phyloP scores from a whole-genome alignment of 2,888 invertebrate species.

The Halictus quadricinctus region DNA sequence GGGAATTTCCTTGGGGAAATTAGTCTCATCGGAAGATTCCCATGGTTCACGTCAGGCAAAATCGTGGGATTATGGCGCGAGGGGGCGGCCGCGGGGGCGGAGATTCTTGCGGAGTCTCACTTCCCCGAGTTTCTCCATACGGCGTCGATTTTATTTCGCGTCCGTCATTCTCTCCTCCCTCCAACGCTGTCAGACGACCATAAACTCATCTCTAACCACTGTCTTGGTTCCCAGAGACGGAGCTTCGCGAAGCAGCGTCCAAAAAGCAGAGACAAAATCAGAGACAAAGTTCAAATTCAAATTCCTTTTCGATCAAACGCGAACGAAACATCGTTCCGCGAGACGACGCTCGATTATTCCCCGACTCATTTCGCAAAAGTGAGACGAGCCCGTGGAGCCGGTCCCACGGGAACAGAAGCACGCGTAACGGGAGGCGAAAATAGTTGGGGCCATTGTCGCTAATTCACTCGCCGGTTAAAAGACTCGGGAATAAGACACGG shows the following conservation, averaged over 20 bases:
- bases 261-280: too few species aligned
- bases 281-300: neutral
- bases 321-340: conserved; percentile 58
- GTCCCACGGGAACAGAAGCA: neutral
- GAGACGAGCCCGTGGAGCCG: neutral
- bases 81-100: conserved; percentile 8
- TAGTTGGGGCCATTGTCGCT: conserved; percentile 57
- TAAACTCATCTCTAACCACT: too few species aligned
- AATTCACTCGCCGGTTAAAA: conserved; percentile 63
- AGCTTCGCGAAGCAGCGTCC: too few species aligned
- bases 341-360: conserved; percentile 58
- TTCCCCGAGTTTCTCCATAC: conserved; percentile 32
- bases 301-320: neutral
- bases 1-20: conserved; percentile 80
- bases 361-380: conserved; percentile 54
- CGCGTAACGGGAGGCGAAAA: conserved; percentile 45
- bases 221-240: too few species aligned
- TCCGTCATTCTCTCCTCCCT: conserved; percentile 10
- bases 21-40: conserved; percentile 75
- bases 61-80: conserved; percentile 66
- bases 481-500: conserved; percentile 57
- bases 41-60: conserved; percentile 70
- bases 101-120: conserved; percentile 66
- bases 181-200: neutral
- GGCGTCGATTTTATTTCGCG: conserved; percentile 34